Conservation (phyloP, 2,113 vertebrate genomes). For the Psilopsiagon aymara region DNA sequence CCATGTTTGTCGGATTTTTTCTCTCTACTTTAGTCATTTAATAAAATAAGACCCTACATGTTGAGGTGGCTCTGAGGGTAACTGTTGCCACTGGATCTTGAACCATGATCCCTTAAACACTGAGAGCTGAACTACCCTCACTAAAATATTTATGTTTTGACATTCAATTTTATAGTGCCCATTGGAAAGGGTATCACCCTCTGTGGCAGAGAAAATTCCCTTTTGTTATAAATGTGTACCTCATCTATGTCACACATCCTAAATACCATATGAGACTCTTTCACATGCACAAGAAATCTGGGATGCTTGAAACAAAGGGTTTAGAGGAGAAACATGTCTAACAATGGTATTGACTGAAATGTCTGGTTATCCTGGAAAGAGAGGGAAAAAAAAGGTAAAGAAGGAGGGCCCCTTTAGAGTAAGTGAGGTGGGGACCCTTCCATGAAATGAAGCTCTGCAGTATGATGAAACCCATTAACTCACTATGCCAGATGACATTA, state of each 20-base stretch:
- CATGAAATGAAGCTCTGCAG: conserved; percentile 36
- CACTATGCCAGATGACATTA: conserved; percentile 69
- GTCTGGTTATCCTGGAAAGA: neutral
- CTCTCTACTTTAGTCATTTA: neutral
- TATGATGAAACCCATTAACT: conserved; percentile 74
- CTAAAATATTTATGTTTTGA: conserved; percentile 18
- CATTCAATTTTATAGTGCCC: conserved; percentile 12
- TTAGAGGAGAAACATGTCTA: neutral
- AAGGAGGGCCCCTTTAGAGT: neutral
- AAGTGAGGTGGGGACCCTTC: conserved; percentile 19
- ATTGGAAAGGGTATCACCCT: neutral
- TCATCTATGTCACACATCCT: neutral
- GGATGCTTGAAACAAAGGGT: neutral
- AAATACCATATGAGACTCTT: neutral
- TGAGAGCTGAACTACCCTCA: neutral
- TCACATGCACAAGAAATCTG: neutral
- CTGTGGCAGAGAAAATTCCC: neutral
- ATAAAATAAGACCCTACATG: neutral
- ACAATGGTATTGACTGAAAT: neutral
- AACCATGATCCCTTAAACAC: neutral
- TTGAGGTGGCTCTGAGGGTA: neutral
- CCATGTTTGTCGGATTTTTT: neutral
- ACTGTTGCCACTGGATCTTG: neutral
- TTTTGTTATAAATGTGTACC: neutral
- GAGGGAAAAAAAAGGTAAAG: neutral